Base-by-base conservation (phyloP, 1,140 invertebrate species). In the Homarus americanus region DNA sequence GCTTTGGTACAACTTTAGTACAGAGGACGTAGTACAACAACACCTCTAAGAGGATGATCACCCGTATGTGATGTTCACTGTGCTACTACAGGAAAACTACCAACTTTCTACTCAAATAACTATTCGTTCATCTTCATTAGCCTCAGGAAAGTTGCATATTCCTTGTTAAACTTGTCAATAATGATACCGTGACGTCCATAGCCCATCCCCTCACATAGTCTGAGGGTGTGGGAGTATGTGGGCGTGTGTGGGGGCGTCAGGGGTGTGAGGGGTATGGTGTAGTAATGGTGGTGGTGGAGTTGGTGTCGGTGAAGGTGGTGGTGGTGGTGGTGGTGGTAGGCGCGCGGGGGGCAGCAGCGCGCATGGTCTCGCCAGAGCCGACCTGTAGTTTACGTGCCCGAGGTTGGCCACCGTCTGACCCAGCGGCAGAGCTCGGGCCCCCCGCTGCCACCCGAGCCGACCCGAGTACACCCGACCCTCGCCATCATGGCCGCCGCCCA, bases 141-240 rank as follows among this genome's bases (percentile, higher is more conserved):
- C 24, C 88, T 53, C 24, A 91, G 40, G 53, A 87, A 91, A 32
- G 92, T 92, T 4, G 92, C 92, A 82, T 91, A 92, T 87, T 92
- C 92, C 85, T 92, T 92, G 85, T 92, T 82, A 79, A 92, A 92
- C 80, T 92, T 92, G 72, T 92, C 92, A 63, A 87, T 85, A 72
- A 92, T 92, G 66, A 92, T 91, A 63, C 85, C 63, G 41, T 92
- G 44, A 36, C 90, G 83, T 91, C 92, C 92, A 92, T 79, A 92
- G 79, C 92, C 92, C 92, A 92, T 92, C 87, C 76, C 92, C 83
- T 91, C 80, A 87, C 83, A 84, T 85, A 36, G 44, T 72, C 73
- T 41, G 49, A 63, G 41, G 10, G 12, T 24, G 15, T 28, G 20
- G 85, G 36, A 3, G 41, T 38, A 5, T 41, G 40, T 75, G n/a